Evolutionary conservation across 35 echinoderm and acorn worm species (phyloP).

Genomic region (Acanthaster planci): DNA sequence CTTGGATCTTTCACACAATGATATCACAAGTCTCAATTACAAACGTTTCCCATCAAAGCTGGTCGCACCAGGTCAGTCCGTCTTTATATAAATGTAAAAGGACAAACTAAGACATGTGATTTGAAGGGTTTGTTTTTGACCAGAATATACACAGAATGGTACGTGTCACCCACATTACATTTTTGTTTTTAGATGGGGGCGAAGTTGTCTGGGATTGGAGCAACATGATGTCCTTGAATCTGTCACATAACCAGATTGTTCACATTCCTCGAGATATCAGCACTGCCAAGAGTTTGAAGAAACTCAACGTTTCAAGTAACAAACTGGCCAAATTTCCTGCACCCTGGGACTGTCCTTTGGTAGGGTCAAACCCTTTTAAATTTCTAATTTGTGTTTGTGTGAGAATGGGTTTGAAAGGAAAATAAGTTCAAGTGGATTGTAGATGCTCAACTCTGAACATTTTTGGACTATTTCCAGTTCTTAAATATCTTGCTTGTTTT

Average conservation of each 20-base stretch:
- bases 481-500: too few species aligned
- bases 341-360: slow-evolving; percentile 54
- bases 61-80: neutral
- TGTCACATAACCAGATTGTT: neutral
- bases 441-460: too few species aligned
- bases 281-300: slow-evolving; percentile 1
- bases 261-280: neutral
- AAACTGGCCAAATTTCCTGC: slow-evolving; percentile 13
- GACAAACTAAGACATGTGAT: neutral
- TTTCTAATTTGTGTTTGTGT: neutral
- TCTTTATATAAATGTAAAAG: neutral
- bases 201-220: slow-evolving; percentile 9
- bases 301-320: slow-evolving; percentile 35
- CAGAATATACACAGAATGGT: neutral
- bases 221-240: slow-evolving; percentile 5
- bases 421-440: too few species aligned
- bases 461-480: too few species aligned
- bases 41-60: slow-evolving; percentile 4
- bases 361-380: neutral
- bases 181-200: neutral
- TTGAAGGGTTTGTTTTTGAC: neutral
- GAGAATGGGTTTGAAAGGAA: too few species aligned
- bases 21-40: neutral
- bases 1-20: neutral
- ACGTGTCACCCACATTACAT: neutral